These are phyloP conservation scores for Cordilura impudica DNA, from an alignment of 2,888 invertebrate genomes.

Conservation along the genomic window DNA sequence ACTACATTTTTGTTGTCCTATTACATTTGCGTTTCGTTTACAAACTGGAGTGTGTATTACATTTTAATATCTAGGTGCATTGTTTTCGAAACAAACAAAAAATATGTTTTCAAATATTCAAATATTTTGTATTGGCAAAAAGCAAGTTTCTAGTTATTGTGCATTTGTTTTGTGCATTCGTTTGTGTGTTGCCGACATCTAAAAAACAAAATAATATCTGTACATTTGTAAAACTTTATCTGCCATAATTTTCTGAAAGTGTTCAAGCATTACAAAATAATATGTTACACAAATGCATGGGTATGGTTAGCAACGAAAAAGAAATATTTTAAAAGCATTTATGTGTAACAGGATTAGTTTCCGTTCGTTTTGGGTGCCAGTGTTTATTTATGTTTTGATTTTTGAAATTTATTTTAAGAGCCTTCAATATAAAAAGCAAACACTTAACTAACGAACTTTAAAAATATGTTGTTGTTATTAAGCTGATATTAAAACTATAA, in stretches of 20 bases:
- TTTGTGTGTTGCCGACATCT: constrained; percentile 8
- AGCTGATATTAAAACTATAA: too few species aligned
- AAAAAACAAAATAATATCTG: constrained; percentile 4
- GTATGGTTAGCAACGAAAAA: too few species aligned
- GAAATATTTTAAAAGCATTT: constrained; percentile 33
- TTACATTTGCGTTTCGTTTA: constrained; percentile 33
- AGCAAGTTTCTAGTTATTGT: constrained; percentile 12
- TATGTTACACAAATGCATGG: not conserved
- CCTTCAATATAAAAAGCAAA: too few species aligned
- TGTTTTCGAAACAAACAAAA: constrained; percentile 28
- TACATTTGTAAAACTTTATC: constrained; percentile 46
- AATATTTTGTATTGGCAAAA: constrained; percentile 20
- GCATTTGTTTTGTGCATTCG: constrained; percentile 3
- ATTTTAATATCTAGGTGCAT: constrained; percentile 21
- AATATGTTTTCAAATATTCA: constrained; percentile 42
- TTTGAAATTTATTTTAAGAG: too few species aligned
- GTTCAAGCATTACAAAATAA: constrained; percentile 26
- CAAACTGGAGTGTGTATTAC: constrained; percentile 29
- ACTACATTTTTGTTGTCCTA: constrained; percentile 5
- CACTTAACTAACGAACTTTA: too few species aligned
- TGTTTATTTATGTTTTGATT: not conserved
- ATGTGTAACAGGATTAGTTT: constrained; percentile 39
- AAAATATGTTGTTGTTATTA: too few species aligned
- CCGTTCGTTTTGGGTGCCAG: not conserved
- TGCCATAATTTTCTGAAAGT: constrained; percentile 38